phyloP scores from a whole-genome alignment of 2,113 vertebrate genomes.

The Rhegmatorhina hoffmannsi region DNA sequence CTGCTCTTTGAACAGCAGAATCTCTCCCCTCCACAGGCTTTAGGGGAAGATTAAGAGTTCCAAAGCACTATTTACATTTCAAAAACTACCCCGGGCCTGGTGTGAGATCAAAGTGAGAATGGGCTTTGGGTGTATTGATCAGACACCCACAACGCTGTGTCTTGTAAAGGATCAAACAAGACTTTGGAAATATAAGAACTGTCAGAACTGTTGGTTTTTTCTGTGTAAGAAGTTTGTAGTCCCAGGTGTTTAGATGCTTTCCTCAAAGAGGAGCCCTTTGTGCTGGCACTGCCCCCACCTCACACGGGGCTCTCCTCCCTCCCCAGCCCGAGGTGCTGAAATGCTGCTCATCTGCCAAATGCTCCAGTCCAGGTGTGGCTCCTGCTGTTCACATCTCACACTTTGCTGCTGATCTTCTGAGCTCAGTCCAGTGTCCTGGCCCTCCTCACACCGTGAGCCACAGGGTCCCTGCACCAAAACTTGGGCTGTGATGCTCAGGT shows the following conservation, averaged over 20 bases:
- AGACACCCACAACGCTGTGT: neutral
- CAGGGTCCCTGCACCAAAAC: neutral
- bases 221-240: neutral
- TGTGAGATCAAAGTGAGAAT: constrained; percentile 43
- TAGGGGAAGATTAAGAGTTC: constrained; percentile 52
- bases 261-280: neutral
- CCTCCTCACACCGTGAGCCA: neutral
- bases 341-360: neutral
- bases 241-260: neutral
- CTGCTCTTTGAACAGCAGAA: neutral
- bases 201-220: neutral
- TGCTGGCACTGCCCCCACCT: neutral
- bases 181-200: neutral
- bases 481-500: neutral
- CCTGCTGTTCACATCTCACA: neutral
- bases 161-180: neutral
- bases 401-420: neutral
- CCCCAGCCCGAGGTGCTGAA: neutral
- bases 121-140: constrained; percentile 45
- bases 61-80: constrained; percentile 61
- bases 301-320: neutral
- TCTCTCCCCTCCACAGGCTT: neutral
- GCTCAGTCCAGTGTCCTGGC: neutral
- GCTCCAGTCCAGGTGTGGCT: accelerated
- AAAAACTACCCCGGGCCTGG: constrained; percentile 35